Evolutionary conservation across 2,888 invertebrate genomes (phyloP), one percentile per base, ranked within the genome.

Genomic region (Caenorhabditis sp.): DNA sequence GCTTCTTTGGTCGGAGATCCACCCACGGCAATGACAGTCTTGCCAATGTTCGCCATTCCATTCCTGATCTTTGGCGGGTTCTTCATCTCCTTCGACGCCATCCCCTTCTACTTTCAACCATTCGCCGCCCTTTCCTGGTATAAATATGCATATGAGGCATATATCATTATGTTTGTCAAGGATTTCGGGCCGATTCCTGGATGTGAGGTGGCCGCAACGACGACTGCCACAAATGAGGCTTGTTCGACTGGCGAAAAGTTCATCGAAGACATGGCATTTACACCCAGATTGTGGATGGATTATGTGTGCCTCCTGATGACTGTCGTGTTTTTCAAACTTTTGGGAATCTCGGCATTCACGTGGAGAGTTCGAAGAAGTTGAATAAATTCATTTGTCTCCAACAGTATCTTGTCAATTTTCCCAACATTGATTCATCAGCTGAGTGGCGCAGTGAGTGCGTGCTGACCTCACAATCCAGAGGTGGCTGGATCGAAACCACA

Each of bases 21-120:
- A 12, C 38, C 68, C 1, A 63, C 74, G 43, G 79, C 74, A 52
- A 73, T 74, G 65, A 64, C 72, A 17, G 52, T 72, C 20, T 59
- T 72, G 5, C 70, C 73, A 10, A 61, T 77, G 23, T 59, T 77
- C 64, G 43, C 54, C 25, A 59, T 75, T n/a, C 76, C 76, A n/a
- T 57, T 79, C 26, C 63, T 77, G 67, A 63, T 75, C 94, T 14
- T 93, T 94, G 1, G 95, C 95, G 90, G 93, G 92, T 89, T 74
- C 25, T 49, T 74, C 56, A 76, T 71, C 56, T 60, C 31, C 36
- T 71, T 64, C 43, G 63, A 71, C 26, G 50, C 86, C 5, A 77
- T 88, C n/a, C 87, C 87, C 0, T 70, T 70, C 12, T 88, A 85
- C 64, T 85, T 88, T 61, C 26, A 80, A 43, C 87, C 87, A 82